Evolutionary conservation across 2,888 invertebrate genomes (phyloP).

Genomic region (Caenorhabditis imperialis): DNA sequence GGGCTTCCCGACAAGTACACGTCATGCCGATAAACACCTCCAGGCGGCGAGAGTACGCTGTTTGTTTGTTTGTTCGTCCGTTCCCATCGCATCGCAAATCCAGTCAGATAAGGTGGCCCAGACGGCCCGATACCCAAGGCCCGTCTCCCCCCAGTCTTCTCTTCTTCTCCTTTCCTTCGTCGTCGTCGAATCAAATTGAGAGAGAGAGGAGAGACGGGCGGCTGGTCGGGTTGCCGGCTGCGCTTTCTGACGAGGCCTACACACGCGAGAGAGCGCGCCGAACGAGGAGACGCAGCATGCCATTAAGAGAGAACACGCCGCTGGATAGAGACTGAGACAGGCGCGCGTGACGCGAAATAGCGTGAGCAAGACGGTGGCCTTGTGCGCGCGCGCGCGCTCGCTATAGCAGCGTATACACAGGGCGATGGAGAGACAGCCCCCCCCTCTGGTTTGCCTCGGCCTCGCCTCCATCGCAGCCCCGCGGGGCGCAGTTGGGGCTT

Average conservation of each 20-base stretch:
- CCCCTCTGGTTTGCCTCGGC: conserved; percentile 8
- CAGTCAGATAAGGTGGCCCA: too few relatives aligned
- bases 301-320: conserved; percentile 25
- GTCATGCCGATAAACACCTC: too few relatives aligned
- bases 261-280: conserved; percentile 7
- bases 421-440: conserved; percentile 13
- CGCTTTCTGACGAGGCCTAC: conserved; percentile 1
- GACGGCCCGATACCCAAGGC: too few relatives aligned
- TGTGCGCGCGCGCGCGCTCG: conserved; percentile 43
- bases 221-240: conserved; percentile 45
- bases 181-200: conserved; percentile 48
- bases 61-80: too few relatives aligned
- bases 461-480: conserved; percentile 19
- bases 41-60: too few relatives aligned
- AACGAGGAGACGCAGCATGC: conserved; percentile 15
- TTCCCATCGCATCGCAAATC: too few relatives aligned
- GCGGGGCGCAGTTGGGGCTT: conserved; percentile 32
- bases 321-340: conserved; percentile 12
- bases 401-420: conserved; percentile 42
- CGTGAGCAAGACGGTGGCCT: conserved; percentile 32
- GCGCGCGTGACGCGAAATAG: conserved; percentile 3
- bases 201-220: conserved; percentile 19
- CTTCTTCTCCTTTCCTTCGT: conserved; percentile 11
- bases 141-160: conserved; percentile 4
- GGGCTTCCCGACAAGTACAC: too few relatives aligned